Percentiles rank a stretch among this genome's conserved stretches.
Evolutionary conservation across 2,888 invertebrate genomes (phyloP).

Genomic region (Urechis unicinctus): DNA sequence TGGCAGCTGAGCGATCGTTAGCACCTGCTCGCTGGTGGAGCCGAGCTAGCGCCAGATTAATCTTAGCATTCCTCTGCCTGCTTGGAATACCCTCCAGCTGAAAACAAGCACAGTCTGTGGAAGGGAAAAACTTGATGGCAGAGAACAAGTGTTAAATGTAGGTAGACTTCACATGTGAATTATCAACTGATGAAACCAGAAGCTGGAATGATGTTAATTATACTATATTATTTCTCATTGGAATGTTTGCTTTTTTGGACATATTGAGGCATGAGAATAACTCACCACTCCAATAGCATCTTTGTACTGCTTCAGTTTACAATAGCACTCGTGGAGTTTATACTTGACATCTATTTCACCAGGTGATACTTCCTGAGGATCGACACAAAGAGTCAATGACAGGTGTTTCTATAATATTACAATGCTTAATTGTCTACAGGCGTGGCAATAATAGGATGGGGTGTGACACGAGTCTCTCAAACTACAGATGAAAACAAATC

Average conservation of each 20-base stretch:
- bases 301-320: conserved; percentile 61
- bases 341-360: conserved; percentile 63
- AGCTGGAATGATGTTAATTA: not conserved
- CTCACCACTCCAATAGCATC: conserved; percentile 57
- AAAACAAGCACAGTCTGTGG: conserved; percentile 3
- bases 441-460: too few relatives aligned
- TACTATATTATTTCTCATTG: not conserved
- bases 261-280: too few relatives aligned
- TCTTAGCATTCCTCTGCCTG: conserved; percentile 65
- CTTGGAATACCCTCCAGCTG: conserved; percentile 58
- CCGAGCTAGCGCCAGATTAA: conserved; percentile 71
- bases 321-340: conserved; percentile 65
- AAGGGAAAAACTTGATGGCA: not conserved
- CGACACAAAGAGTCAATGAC: too few relatives aligned
- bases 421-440: too few relatives aligned
- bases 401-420: too few relatives aligned
- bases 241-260: too few relatives aligned
- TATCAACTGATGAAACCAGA: not conserved
- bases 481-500: too few relatives aligned
- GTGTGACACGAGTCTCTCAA: too few relatives aligned
- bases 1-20: conserved; percentile 66
- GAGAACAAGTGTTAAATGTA: not conserved
- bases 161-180: too few relatives aligned
- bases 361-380: conserved; percentile 38
- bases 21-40: conserved; percentile 61